A percentile compares a stretch with the other conserved stretches of the same genome.
Evolutionary conservation across 2,113 vertebrate species (phyloP).

Genomic region (Ailuropoda melanoleuca): DNA sequence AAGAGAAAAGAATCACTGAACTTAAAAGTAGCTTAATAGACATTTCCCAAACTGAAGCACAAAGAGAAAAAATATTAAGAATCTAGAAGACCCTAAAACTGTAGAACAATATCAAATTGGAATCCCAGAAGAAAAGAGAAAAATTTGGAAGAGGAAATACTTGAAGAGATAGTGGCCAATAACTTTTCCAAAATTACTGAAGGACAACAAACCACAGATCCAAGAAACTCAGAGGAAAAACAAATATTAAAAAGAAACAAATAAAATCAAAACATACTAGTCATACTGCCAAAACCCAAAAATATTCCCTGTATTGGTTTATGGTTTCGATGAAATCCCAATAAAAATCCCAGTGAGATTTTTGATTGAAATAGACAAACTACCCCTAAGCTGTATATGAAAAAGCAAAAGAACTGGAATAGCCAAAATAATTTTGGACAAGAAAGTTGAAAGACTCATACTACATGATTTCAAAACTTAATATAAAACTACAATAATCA

Average conservation of each 20-base stretch:
- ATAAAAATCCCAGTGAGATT: background rate
- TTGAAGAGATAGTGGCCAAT: background rate
- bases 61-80: background rate
- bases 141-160: background rate
- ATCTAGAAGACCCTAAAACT: background rate
- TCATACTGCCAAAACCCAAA: background rate
- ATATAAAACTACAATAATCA: background rate
- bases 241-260: background rate
- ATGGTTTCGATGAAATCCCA: background rate
- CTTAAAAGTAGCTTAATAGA: background rate
- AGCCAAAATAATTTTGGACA: slow-evolving; percentile 20
- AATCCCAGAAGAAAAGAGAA: background rate
- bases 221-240: background rate
- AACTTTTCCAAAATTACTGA: slow-evolving; percentile 1
- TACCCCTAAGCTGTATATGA: background rate
- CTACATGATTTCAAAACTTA: background rate
- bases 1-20: background rate
- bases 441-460: background rate
- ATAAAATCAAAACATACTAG: background rate
- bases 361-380: background rate
- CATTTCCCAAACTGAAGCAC: slow-evolving; percentile 25
- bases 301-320: background rate
- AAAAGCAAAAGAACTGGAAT: background rate
- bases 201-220: background rate
- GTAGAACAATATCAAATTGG: background rate